Base-by-base conservation (phyloP, 2,888 invertebrate species). In the Ephialtes manifestator region DNA sequence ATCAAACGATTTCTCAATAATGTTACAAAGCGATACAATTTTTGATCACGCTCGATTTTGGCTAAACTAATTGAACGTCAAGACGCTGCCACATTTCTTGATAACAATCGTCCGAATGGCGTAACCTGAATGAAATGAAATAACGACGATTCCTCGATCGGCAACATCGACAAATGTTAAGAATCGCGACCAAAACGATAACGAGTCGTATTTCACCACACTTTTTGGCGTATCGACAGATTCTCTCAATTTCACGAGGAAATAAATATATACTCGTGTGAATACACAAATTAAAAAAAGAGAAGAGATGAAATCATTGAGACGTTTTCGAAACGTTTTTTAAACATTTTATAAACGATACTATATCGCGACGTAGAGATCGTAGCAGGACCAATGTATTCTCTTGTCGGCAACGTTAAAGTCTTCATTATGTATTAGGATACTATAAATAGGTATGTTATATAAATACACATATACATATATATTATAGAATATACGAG, bases 281-380 rank as follows among this genome's bases (percentile, higher is more conserved):
- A 51, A 81, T n/a, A 48, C 60, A 58, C 4, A 48, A 35, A 65
- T 51, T 4, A 4, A 35, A 63, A 20, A 55, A 55, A 71, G 13
- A 48, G n/a, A 31, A 46, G 39, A 39, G 43, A 60, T 31, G 60
- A 53, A 76, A 70, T 70, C 51, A 53, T 63, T 67, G 74, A 60
- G 65, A 68, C 28, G 58, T 68, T 83, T 71, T 72, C 68, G 70
- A 58, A 67, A 43, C 18, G 43, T 83, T 83, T 85, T 83, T 72
- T 77, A 74, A 74, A 74, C 55, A 77, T 85, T 85, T 85, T 85
- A 83, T 83, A 85, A 85, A 83, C 70, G 81, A 82, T 82, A 71
- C 76, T 71, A 82, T 76, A 75, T 76, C 76, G 39, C 63, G 81
- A 82, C 81, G 70, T 82, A 82, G 76, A 71, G 60, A 82, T 76